Evolutionary conservation across 2,797 vertebrate genomes (phyloP).

Genomic region (Helostoma temminkii): DNA sequence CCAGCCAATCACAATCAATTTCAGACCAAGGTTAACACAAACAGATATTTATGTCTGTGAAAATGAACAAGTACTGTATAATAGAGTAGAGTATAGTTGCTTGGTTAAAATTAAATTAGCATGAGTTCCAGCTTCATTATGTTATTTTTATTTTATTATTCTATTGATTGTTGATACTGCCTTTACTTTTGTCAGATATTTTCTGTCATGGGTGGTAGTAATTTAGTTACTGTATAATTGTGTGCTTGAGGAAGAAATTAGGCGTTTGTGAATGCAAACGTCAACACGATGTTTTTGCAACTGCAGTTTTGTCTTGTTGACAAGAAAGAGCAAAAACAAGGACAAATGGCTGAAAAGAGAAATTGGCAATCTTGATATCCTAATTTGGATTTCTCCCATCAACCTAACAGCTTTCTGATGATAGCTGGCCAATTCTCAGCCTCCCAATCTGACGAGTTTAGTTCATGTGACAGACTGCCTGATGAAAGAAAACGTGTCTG

Average conservation of each 20-base stretch:
- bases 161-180: slow-evolving; percentile 11
- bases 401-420: slow-evolving; percentile 35
- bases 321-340: slow-evolving; percentile 27
- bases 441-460: slow-evolving; percentile 33
- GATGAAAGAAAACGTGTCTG: neutral
- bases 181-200: slow-evolving; percentile 6
- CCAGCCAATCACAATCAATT: slow-evolving; percentile 35
- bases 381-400: slow-evolving; percentile 33
- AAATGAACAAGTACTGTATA: slow-evolving; percentile 3
- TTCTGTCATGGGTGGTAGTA: neutral
- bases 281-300: neutral
- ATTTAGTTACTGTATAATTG: slow-evolving; percentile 9
- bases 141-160: slow-evolving; percentile 22
- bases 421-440: slow-evolving; percentile 25
- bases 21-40: neutral
- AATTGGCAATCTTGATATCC: slow-evolving; percentile 20
- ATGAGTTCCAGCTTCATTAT: slow-evolving; percentile 9
- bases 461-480: slow-evolving; percentile 26
- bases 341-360: slow-evolving; percentile 30
- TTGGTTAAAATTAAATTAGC: slow-evolving; percentile 20
- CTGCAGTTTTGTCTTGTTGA: slow-evolving; percentile 19
- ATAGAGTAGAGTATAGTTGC: neutral
- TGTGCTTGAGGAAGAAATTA: neutral
- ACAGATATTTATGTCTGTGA: slow-evolving; percentile 15
- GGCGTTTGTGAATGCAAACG: neutral